Percentiles rank a stretch among this genome's conserved stretches.
Evolutionary conservation across 2,113 vertebrate species (phyloP).

Genomic region (Brevimyrus niger): DNA sequence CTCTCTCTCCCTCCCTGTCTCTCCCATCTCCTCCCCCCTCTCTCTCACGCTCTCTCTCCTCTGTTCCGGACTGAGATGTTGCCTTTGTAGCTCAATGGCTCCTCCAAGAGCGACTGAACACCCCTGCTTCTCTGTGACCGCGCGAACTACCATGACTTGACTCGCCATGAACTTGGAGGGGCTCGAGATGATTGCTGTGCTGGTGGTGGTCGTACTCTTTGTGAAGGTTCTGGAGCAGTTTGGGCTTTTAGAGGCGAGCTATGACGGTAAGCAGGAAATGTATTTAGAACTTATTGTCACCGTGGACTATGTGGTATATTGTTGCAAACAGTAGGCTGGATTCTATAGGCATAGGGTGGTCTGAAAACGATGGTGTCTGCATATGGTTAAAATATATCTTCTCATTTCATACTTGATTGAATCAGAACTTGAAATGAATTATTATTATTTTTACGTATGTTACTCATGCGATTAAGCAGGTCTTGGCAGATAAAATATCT

Average conservation of each 20-base stretch:
- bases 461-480: background rate
- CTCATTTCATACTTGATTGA: background rate
- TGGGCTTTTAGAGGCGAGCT: conserved; percentile 83
- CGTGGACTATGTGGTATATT: background rate
- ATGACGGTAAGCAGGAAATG: conserved; percentile 79
- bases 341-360: background rate
- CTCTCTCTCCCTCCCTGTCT: conserved; percentile 27
- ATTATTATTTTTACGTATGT: background rate
- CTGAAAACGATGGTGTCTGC: background rate
- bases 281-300: background rate
- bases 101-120: conserved; percentile 56
- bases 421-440: background rate
- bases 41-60: conserved; percentile 31
- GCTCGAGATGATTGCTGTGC: conserved; percentile 94
- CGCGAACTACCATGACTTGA: conserved; percentile 70
- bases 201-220: conserved; percentile 89
- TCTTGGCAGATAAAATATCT: background rate
- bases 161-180: conserved; percentile 94
- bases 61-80: conserved; percentile 46
- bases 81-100: conserved; percentile 68
- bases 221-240: conserved; percentile 96
- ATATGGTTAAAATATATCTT: background rate
- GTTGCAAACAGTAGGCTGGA: background rate
- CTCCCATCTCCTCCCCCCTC: conserved; percentile 23
- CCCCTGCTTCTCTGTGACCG: conserved; percentile 53